Evolutionary conservation across 1,140 invertebrate genomes (phyloP).

Genomic region (Drosophila jambulina): DNA sequence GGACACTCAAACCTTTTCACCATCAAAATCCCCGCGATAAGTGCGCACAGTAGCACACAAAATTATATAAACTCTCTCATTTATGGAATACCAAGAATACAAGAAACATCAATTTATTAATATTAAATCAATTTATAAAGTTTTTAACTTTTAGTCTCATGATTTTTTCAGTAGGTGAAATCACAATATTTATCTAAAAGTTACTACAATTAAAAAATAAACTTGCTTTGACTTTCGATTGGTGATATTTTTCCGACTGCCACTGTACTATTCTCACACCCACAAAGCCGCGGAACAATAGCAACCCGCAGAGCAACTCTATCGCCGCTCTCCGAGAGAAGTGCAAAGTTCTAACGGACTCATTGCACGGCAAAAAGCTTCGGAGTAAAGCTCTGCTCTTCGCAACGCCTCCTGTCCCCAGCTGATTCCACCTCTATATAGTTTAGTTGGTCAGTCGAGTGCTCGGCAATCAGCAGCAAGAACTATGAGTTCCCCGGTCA

Average conservation of each 20-base stretch:
- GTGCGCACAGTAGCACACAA: not conserved
- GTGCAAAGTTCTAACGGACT: conserved; percentile 35
- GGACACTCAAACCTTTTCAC: not conserved
- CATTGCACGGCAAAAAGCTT: conserved; percentile 38
- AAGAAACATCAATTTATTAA: no score
- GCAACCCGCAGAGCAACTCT: conserved; percentile 14
- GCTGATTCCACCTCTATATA: conserved; percentile 15
- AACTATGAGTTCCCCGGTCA: conserved; percentile 58
- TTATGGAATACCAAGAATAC: no score
- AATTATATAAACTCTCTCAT: not conserved
- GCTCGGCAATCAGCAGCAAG: conserved; percentile 25
- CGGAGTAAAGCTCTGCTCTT: conserved; percentile 30
- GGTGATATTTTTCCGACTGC: not conserved
- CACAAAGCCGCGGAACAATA: conserved; percentile 7
- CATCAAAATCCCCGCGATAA: not conserved
- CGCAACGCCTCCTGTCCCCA: not conserved
- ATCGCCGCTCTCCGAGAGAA: conserved; percentile 20
- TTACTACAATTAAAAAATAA: not conserved
- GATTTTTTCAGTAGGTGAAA: not conserved
- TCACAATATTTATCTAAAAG: not conserved
- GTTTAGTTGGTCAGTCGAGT: conserved; percentile 32
- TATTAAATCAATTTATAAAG: no score
- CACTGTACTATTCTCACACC: not conserved
- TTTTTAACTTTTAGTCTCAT: no score
- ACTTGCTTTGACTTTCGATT: not conserved